Evolutionary conservation across 2,888 invertebrate genomes (phyloP).

Genomic region (Gastrophysa polygoni): DNA sequence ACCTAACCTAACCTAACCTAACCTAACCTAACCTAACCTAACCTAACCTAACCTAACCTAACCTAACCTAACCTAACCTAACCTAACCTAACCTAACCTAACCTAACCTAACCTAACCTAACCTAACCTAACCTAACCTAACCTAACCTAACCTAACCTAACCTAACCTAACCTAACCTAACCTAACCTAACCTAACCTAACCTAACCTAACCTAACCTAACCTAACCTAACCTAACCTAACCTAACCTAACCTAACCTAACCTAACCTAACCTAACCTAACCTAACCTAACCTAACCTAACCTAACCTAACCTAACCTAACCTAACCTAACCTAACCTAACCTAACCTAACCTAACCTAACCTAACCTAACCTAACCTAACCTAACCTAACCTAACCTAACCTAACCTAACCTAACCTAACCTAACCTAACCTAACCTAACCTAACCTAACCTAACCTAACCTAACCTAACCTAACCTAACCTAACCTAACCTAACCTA

Average conservation of each 20-base stretch:
- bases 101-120: constrained; percentile 20
- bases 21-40: constrained; percentile 13
- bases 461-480: constrained; percentile 36
- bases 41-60: constrained; percentile 9
- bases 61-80: constrained; percentile 9
- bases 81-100: constrained; percentile 16
- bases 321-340: constrained; percentile 31
- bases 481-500: constrained; percentile 36
- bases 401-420: constrained; percentile 34
- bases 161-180: constrained; percentile 26
- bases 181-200: constrained; percentile 22
- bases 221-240: constrained; percentile 32
- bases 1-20: constrained; percentile 13
- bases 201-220: constrained; percentile 22
- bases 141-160: constrained; percentile 28
- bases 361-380: constrained; percentile 19
- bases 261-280: constrained; percentile 20
- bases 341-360: constrained; percentile 35
- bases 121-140: constrained; percentile 20
- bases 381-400: constrained; percentile 20
- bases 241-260: constrained; percentile 21
- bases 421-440: constrained; percentile 34
- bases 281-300: constrained; percentile 19
- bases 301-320: constrained; percentile 22
- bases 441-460: constrained; percentile 34